A percentile compares a stretch with the other conserved stretches of the same genome.
These are phyloP conservation scores for Sepioteuthis lessoniana DNA, from an alignment of 2,888 invertebrate genomes.

Conservation along the genomic window DNA sequence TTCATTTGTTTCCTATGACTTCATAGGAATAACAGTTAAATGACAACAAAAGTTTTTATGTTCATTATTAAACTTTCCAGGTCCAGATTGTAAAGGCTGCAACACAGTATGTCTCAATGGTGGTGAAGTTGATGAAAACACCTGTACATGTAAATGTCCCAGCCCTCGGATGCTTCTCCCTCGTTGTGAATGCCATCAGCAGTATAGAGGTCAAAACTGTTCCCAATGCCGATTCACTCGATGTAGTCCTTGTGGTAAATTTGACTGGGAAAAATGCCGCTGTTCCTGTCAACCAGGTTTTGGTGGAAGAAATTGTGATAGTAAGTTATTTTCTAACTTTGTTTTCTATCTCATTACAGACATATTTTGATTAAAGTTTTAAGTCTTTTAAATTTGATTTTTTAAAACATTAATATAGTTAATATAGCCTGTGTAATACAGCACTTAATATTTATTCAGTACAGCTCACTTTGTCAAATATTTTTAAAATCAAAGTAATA, in stretches of 20 bases:
- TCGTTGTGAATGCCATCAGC: not conserved
- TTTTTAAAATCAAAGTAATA: no score
- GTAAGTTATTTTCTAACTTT: not conserved
- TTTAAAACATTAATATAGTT: no score
- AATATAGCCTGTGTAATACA: no score
- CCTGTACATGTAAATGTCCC: conserved; percentile 21
- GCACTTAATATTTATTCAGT: no score
- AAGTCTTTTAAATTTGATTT: no score
- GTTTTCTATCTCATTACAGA: no score
- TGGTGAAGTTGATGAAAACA: not conserved
- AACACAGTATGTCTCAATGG: conserved; percentile 23
- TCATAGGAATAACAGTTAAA: no score
- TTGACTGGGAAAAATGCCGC: conserved; percentile 10
- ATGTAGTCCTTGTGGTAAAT: not conserved
- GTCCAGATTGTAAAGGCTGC: not conserved
- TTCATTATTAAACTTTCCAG: not conserved
- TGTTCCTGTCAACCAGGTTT: not conserved
- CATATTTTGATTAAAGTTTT: no score
- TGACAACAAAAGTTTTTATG: not conserved
- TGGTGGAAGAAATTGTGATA: not conserved
- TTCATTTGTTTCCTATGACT: no score
- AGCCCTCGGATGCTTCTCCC: not conserved
- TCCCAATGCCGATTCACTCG: not conserved
- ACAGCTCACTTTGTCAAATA: no score
- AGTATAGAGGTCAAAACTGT: not conserved